Conservation (phyloP, 2,888 invertebrate species). For the Lasioglossum figueresi region DNA sequence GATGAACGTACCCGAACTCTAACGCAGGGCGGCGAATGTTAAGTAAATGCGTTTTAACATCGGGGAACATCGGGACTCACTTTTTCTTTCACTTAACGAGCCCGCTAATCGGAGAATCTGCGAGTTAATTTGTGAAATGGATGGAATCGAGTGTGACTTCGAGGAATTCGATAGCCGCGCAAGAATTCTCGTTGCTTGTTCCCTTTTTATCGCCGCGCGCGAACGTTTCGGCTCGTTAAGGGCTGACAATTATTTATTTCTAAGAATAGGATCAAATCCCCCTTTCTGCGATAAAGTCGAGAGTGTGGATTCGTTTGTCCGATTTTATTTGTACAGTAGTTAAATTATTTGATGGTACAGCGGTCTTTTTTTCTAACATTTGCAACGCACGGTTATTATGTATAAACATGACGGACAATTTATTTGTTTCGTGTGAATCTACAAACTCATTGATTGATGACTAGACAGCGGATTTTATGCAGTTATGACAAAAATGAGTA, state of each 20-base stretch:
- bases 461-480: no score
- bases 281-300: not conserved
- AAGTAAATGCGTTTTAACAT: slow-evolving; percentile 46
- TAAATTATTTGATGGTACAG: no score
- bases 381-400: not conserved
- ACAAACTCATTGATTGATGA: no score
- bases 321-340: not conserved
- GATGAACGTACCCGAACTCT: not conserved
- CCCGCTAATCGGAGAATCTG: slow-evolving; percentile 7
- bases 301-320: not conserved
- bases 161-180: not conserved
- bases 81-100: slow-evolving; percentile 8
- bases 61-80: not conserved
- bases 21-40: slow-evolving; percentile 22
- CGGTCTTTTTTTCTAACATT: not conserved
- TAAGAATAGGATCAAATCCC: not conserved
- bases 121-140: slow-evolving; percentile 39
- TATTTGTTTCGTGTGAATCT: no score
- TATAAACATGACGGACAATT: not conserved
- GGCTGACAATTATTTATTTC: not conserved
- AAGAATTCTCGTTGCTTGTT: not conserved
- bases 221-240: not conserved
- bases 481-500: no score
- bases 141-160: slow-evolving; percentile 7
- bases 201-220: not conserved